Evolutionary conservation across 2,113 vertebrate genomes (phyloP).

Genomic region (Xiphorhynchus elegans): DNA sequence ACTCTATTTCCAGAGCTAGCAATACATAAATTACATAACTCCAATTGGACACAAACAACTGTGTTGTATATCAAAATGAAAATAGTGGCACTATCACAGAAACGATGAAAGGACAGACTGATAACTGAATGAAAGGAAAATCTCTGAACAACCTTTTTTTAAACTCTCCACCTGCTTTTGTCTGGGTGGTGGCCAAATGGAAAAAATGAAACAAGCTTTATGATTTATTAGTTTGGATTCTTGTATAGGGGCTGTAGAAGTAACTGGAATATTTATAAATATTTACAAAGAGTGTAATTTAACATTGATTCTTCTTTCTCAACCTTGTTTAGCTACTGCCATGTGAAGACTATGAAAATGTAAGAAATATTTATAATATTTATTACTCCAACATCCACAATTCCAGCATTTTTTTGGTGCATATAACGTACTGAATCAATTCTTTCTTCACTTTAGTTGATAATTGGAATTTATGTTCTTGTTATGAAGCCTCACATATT

Average conservation of each 20-base stretch:
- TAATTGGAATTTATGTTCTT: conserved; percentile 48
- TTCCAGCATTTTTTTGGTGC: neutral
- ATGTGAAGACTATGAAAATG: neutral
- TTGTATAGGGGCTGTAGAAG: neutral
- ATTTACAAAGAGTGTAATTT: conserved; percentile 35
- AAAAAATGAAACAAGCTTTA: neutral
- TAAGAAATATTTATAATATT: conserved; percentile 39
- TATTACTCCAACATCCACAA: neutral
- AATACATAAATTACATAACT: neutral
- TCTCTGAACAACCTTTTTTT: neutral
- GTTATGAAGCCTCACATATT: neutral
- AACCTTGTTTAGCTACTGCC: conserved; percentile 12
- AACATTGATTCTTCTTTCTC: conserved; percentile 44
- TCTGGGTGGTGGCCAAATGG: neutral
- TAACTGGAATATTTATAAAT: conserved; percentile 44
- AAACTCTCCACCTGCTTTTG: neutral
- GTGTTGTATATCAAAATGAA: neutral
- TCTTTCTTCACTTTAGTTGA: conserved; percentile 1
- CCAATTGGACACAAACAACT: neutral
- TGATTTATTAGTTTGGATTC: conserved; percentile 16
- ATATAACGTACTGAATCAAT: neutral
- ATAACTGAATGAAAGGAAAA: neutral
- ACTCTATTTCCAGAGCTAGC: neutral
- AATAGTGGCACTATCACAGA: neutral
- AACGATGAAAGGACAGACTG: neutral